Base-by-base conservation (phyloP, 2,888 invertebrate species). In the Teleiodes luculella region DNA sequence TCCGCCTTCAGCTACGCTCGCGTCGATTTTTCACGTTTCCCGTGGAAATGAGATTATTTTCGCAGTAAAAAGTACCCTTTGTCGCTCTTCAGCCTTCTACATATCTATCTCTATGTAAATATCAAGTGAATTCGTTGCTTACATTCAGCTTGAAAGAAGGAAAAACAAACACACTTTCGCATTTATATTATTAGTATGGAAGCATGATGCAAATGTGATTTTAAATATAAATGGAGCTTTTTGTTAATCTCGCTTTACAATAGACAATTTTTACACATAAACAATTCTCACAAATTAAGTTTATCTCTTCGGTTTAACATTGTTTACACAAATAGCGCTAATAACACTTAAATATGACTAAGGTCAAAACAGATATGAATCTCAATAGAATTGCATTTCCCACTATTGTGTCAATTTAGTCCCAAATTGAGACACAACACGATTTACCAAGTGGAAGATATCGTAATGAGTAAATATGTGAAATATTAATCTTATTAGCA, bases 321-420 rank as follows among this genome's bases (percentile, higher is more conserved):
- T 76, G 75, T 79, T 76, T 18, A 68, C 71, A 76, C 76, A 81
- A 80, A 81, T 78, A 67, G 70, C 66, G n/a, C 72, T 80, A 80
- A 80, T 76, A 72, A 74, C 65, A 67, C 61, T 65, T 74, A 60
- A 72, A 28, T 74, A 74, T 64, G 74, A 70, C 61, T 72, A 68
- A 78, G 76, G 75, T 63, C 74, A 61, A 65, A 60, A 61, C 48
- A 70, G 80, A 84, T 83, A 70, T 64, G 60, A 67, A 83, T 82
- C 81, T 78, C 70, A 76, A 80, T 77, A 72, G 66, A 72, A 75
- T 74, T 73, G 72, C 57, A 68, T 69, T 82, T 85, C 84, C 75
- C 83, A 83, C 79, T 72, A 81, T 83, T 83, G 78, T 82, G 69
- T 70, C 68, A 72, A 78, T 73, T 71, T 67, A 69, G 30, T 37